Evolutionary conservation across 2,888 invertebrate genomes (phyloP).

Genomic region (Pegoplata infirma): DNA sequence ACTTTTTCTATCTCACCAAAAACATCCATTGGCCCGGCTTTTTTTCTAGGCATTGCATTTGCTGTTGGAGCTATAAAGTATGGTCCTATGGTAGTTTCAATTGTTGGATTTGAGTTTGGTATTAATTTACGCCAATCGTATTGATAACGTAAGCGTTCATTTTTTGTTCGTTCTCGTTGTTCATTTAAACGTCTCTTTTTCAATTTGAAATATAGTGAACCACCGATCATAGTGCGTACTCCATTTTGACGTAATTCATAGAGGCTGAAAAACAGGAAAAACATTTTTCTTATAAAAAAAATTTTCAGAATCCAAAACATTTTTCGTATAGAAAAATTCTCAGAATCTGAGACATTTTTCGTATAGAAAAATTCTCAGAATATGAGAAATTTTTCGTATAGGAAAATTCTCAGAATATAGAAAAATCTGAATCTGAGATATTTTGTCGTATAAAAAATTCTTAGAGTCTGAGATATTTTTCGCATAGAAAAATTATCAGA

Average conservation of each 20-base stretch:
- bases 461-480: too few species aligned
- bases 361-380: too few species aligned
- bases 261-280: constrained; percentile 76
- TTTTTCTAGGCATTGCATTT: constrained; percentile 68
- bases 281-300: too few species aligned
- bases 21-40: constrained; percentile 76
- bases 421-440: too few species aligned
- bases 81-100: not conserved
- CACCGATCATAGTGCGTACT: constrained; percentile 82
- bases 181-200: constrained; percentile 79
- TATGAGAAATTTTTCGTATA: too few species aligned
- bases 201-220: constrained; percentile 83
- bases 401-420: too few species aligned
- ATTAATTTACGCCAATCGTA: constrained; percentile 71
- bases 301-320: too few species aligned
- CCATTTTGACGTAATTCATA: constrained; percentile 85
- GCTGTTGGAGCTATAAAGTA: constrained; percentile 53
- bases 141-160: constrained; percentile 67
- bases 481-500: too few species aligned
- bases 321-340: too few species aligned
- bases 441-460: too few species aligned
- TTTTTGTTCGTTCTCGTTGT: constrained; percentile 71
- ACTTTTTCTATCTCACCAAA: constrained; percentile 65
- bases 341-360: too few species aligned
- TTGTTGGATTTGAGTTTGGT: constrained; percentile 65